A percentile compares a stretch with the other conserved stretches of the same genome.
phyloP scores from a whole-genome alignment of 2,113 vertebrate species.

The Petaurus breviceps region DNA sequence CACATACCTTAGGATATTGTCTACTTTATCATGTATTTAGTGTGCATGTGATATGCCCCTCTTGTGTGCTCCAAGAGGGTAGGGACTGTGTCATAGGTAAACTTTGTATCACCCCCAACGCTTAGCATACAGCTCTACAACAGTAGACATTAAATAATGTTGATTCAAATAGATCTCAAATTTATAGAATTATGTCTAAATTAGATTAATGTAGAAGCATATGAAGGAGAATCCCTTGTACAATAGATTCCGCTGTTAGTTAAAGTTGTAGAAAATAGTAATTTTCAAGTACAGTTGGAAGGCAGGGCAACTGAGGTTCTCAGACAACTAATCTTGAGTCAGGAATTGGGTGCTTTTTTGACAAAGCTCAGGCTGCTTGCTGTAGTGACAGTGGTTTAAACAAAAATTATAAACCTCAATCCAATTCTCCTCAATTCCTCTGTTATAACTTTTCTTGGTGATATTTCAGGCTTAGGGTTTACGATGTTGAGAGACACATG shows the following conservation, averaged over 20 bases:
- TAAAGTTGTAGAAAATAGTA: neutral
- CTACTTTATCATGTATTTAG: neutral
- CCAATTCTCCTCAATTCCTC: conserved; percentile 69
- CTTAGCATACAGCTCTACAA: neutral
- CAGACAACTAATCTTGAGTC: conserved; percentile 58
- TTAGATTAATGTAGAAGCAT: conserved; percentile 5
- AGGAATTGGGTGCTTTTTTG: conserved; percentile 57
- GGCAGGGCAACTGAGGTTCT: conserved; percentile 72
- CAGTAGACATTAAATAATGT: neutral
- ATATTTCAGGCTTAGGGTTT: conserved; percentile 57
- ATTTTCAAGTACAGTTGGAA: conserved; percentile 31
- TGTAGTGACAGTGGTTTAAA: conserved; percentile 70
- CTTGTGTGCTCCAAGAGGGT: neutral
- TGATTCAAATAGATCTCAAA: conserved; percentile 1
- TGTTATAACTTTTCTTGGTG: conserved; percentile 55
- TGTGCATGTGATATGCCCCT: neutral
- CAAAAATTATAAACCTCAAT: conserved; percentile 68
- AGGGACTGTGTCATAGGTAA: neutral
- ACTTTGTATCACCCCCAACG: neutral
- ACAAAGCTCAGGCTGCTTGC: conserved; percentile 54
- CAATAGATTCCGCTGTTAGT: neutral
- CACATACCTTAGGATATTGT: neutral
- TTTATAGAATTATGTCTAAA: conserved; percentile 24
- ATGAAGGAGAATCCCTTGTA: neutral
- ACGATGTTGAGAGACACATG: conserved; percentile 67